Percentiles rank a stretch among this genome's conserved stretches.
phyloP scores from a whole-genome alignment of 2,797 vertebrate genomes.

The Rhadinocentrus ornatus region DNA sequence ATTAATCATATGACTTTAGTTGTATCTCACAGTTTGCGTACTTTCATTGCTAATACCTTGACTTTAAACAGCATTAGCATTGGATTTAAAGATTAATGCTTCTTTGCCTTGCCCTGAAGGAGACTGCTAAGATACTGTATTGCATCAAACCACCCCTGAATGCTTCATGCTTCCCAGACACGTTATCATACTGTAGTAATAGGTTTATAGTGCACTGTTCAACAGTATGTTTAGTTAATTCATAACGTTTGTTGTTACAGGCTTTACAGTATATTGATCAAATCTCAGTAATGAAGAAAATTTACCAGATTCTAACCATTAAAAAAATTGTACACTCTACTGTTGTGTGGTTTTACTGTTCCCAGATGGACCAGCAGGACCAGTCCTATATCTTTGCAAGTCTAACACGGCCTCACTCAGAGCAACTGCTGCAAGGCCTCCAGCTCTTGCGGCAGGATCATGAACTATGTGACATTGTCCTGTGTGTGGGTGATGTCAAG shows the following conservation, averaged over 20 bases:
- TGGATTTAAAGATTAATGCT: conserved; percentile 41
- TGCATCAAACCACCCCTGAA: conserved; percentile 23
- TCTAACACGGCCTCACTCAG: conserved; percentile 94
- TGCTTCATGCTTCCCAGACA: conserved; percentile 6
- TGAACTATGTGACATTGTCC: conserved; percentile 96
- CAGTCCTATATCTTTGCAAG: conserved; percentile 98
- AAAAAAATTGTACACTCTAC: conserved; percentile 8
- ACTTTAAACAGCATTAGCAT: conserved; percentile 37
- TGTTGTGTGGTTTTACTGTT: conserved; percentile 44
- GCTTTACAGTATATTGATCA: background rate
- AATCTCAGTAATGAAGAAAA: conserved; percentile 3
- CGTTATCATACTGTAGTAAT: conserved; percentile 25
- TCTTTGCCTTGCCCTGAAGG: conserved; percentile 26
- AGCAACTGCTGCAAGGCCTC: conserved; percentile 96
- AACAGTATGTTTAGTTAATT: conserved; percentile 12
- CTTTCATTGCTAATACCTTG: background rate
- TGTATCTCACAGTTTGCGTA: background rate
- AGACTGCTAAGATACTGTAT: conserved; percentile 2
- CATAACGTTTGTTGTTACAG: conserved; percentile 3
- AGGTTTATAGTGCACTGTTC: conserved; percentile 20
- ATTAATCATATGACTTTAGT: background rate
- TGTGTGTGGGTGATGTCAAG: conserved; percentile 96
- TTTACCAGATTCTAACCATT: background rate
- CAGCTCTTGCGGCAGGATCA: conserved; percentile 96
- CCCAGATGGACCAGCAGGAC: conserved; percentile 96